phyloP scores from a whole-genome alignment of 2,113 vertebrate genomes.

The Ochotona princeps region DNA sequence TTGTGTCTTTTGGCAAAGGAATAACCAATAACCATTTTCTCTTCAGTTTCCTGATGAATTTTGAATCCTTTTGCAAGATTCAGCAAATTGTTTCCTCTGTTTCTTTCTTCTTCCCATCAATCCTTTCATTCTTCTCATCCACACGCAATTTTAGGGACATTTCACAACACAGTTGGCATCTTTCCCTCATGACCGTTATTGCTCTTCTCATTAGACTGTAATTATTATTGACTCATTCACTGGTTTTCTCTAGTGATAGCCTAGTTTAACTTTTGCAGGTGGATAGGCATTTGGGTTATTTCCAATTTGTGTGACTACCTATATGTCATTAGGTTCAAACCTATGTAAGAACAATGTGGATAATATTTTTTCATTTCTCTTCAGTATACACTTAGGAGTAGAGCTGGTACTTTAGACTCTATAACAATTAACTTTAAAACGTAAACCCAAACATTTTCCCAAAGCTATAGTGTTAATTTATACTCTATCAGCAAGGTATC shows the following conservation, averaged over 20 bases:
- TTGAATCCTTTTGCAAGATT: not conserved
- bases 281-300: not conserved
- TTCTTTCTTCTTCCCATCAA: not conserved
- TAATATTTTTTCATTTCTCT: slow-evolving; percentile 14
- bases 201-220: not conserved
- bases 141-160: not conserved
- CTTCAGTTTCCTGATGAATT: not conserved
- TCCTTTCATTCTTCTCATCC: not conserved
- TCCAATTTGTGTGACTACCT: slow-evolving; percentile 1
- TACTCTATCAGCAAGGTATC: not conserved
- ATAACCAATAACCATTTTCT: not conserved
- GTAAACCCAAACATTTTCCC: not conserved
- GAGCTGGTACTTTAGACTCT: not conserved
- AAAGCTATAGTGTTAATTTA: slow-evolving; percentile 18
- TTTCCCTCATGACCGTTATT: not conserved
- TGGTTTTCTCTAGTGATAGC: not conserved
- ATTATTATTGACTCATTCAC: not conserved
- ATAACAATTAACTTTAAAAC: not conserved
- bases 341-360: not conserved
- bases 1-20: not conserved
- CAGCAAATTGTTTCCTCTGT: not conserved
- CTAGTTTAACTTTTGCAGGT: not conserved
- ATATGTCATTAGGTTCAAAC: not conserved
- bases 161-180: not conserved
- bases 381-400: not conserved